Percentiles rank a stretch among this genome's conserved stretches.
Conservation (phyloP, 2,888 invertebrate genomes). For the Eupsilia transversa region DNA sequence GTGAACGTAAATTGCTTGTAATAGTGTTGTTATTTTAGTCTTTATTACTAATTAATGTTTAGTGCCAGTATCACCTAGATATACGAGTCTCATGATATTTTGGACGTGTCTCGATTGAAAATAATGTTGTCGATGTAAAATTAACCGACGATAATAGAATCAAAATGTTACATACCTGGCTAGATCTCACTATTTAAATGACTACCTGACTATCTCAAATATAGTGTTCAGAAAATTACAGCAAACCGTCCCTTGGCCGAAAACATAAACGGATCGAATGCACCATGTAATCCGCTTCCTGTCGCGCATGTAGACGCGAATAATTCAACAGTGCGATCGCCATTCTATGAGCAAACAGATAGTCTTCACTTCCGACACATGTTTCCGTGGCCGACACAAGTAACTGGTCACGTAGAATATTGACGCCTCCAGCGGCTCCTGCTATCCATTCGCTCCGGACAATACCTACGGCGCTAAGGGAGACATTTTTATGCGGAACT, state of each 20-base stretch:
- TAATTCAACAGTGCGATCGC: constrained; percentile 85
- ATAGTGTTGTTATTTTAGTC: constrained; percentile 13
- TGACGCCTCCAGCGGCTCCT: constrained; percentile 82
- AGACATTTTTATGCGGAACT: constrained; percentile 79
- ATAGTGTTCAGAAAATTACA: background rate
- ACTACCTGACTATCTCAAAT: background rate
- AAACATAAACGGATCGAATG: constrained; percentile 65
- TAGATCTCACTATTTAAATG: background rate
- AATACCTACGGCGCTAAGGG: constrained; percentile 80
- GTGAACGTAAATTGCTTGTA: constrained; percentile 19
- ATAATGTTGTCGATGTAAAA: background rate
- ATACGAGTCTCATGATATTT: background rate
- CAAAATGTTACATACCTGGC: background rate
- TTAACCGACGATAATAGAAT: background rate
- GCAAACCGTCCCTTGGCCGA: constrained; percentile 11
- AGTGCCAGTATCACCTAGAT: background rate
- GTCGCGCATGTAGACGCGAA: constrained; percentile 77
- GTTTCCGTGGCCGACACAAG: constrained; percentile 87
- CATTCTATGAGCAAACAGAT: constrained; percentile 89
- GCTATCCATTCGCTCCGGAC: constrained; percentile 84
- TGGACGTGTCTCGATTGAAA: background rate
- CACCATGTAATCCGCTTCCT: constrained; percentile 69
- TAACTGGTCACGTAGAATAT: constrained; percentile 90
- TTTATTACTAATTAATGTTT: constrained; percentile 13
- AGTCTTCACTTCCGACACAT: constrained; percentile 90